Evolutionary conservation across 2,797 vertebrate species (phyloP), one percentile per base, ranked within the genome.

Genomic region (Scarus forsteni): DNA sequence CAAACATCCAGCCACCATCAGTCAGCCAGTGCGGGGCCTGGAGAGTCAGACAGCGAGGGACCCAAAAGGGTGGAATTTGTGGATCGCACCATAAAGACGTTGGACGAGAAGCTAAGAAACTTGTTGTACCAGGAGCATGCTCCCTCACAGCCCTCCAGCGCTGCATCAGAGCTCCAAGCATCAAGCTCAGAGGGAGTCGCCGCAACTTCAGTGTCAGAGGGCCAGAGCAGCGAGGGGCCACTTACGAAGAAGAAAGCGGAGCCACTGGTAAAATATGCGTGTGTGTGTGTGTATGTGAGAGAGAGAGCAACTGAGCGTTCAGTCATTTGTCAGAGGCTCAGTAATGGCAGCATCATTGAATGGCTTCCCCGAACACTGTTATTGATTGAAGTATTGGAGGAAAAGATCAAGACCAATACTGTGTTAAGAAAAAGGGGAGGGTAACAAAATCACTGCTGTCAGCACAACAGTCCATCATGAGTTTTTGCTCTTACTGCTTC

Each of bases 101-200:
- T 99, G 10, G 98, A 99, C 3, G 98, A 99, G 91, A 99, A 99
- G 80, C 84, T 99, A 68, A 94, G 98, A 63, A 97, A 94, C 66
- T 89, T 97, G 35, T 89, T 97, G 7, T 97, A 97, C 85, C 97
- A 98, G 88, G 96, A 95, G 75, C 94, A 94, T 16, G 58, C 74
- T 1, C 86, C 85, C 70, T 52, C 89, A 44, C 90, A 93, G 74
- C 59, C 92, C 42, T 81, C 87, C 35, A 85, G 73, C 85, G 13
- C 73, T 16, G 48, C 80, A 0, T 77, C 90, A 10, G 93, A 92
- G 34, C 68, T 81, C 6, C 88, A 84, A 66, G 65, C 80, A 58
- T 74, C 90, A 54, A 59, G 70, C 46, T 42, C 90, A 64, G 90
- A 97, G 55, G 95, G 94, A 0, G 85, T 94, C 64, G 87, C 93